Evolutionary conservation across 2,888 invertebrate genomes (phyloP).

Genomic region (Empis stercorea): DNA sequence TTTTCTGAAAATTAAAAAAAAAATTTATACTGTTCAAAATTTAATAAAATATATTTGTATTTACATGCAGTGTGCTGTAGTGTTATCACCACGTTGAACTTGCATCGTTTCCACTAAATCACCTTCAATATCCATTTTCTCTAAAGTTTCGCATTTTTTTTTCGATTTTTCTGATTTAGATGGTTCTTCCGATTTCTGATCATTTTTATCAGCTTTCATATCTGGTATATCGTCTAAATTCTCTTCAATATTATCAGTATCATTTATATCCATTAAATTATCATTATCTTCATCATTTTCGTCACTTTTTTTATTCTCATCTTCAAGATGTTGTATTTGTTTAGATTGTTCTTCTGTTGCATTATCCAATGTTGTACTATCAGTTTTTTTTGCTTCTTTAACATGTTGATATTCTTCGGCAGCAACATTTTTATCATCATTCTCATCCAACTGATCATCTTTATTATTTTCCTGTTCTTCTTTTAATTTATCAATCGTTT

Average conservation of each 20-base stretch:
- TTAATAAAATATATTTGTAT: too few species aligned
- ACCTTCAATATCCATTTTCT: constrained; percentile 58
- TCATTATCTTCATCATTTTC: constrained; percentile 40
- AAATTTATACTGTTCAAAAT: too few species aligned
- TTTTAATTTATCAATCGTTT: constrained; percentile 39
- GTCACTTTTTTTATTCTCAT: constrained; percentile 43
- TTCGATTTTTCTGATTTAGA: constrained; percentile 32
- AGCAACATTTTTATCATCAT: constrained; percentile 39
- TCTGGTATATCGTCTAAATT: constrained; percentile 18
- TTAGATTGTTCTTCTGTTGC: constrained; percentile 72
- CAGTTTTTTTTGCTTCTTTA: constrained; percentile 59
- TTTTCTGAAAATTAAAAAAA: constrained; percentile 16
- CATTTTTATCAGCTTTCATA: constrained; percentile 39
- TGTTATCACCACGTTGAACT: constrained; percentile 56
- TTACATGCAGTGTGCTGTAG: constrained; percentile 63
- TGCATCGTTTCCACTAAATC: constrained; percentile 52
- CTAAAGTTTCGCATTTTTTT: constrained; percentile 39
- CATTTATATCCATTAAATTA: constrained; percentile 30
- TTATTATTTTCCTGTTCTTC: constrained; percentile 36
- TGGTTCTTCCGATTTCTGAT: constrained; percentile 29
- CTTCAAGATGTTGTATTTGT: constrained; percentile 44
- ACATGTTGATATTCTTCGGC: constrained; percentile 72
- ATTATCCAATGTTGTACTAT: constrained; percentile 59
- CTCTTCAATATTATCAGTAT: constrained; percentile 24
- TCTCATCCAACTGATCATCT: constrained; percentile 34